Evolutionary conservation across 2,888 invertebrate genomes (phyloP).

Genomic region (Orthosia gothica): DNA sequence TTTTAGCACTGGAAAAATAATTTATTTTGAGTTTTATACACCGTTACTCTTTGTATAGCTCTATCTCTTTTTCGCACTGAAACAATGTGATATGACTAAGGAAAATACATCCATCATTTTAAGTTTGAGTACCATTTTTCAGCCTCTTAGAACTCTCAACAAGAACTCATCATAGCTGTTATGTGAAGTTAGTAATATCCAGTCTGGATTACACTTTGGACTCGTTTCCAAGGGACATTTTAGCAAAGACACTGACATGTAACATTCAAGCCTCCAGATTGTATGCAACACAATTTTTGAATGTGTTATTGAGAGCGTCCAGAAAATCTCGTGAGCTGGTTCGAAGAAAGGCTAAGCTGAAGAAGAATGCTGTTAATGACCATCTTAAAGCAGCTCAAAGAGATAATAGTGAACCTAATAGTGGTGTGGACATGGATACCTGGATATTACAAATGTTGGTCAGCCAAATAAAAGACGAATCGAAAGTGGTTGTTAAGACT

Average conservation of each 20-base stretch:
- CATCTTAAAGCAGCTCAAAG: constrained; percentile 77
- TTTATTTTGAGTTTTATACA: background rate
- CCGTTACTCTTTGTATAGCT: background rate
- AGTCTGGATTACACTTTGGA: constrained; percentile 97
- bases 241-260: constrained; percentile 92
- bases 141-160: constrained; percentile 96
- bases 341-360: constrained; percentile 85
- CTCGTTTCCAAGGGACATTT: constrained; percentile 93
- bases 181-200: constrained; percentile 98
- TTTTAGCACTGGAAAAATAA: background rate
- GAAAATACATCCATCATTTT: background rate
- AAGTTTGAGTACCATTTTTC: constrained; percentile 43
- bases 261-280: constrained; percentile 92
- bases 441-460: constrained; percentile 97
- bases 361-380: constrained; percentile 82
- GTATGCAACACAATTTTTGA: constrained; percentile 98
- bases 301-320: constrained; percentile 95
- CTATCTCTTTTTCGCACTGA: background rate
- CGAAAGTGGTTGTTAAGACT: constrained; percentile 95
- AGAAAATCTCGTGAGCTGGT: constrained; percentile 86
- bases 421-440: constrained; percentile 93
- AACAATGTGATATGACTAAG: background rate
- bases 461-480: constrained; percentile 96
- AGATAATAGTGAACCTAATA: constrained; percentile 74
- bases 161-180: constrained; percentile 97